Percentiles rank a stretch among this genome's conserved stretches.
Evolutionary conservation across 1,140 invertebrate genomes (phyloP).

Genomic region (Brachionus angularis): DNA sequence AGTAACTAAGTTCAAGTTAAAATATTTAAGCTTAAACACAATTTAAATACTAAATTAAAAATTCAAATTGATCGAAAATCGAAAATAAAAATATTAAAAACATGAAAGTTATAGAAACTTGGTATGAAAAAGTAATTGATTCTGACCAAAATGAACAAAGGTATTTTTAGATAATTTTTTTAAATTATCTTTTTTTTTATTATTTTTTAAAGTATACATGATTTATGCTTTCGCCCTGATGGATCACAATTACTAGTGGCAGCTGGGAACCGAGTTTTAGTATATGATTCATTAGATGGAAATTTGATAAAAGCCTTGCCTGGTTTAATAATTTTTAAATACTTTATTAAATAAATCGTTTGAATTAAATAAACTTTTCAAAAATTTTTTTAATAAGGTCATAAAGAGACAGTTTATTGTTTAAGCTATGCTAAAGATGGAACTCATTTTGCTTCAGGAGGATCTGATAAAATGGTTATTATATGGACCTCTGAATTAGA

Average conservation of each 20-base stretch:
- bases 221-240: slow-evolving; percentile 72
- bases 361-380: no score
- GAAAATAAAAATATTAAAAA: no score
- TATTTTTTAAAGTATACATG: slow-evolving; percentile 14
- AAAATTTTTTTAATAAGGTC: slow-evolving; percentile 59
- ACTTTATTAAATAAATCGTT: neutral
- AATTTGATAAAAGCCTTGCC: slow-evolving; percentile 82
- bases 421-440: slow-evolving; percentile 89
- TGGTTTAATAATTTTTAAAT: slow-evolving; percentile 54
- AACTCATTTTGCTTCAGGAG: slow-evolving; percentile 91
- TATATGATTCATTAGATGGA: slow-evolving; percentile 87
- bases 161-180: neutral
- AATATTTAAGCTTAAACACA: no score
- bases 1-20: no score
- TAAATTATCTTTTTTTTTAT: neutral
- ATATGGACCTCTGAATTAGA: slow-evolving; percentile 96
- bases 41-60: no score
- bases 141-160: slow-evolving; percentile 11
- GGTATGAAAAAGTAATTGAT: slow-evolving; percentile 29
- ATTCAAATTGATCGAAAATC: no score
- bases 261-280: slow-evolving; percentile 81
- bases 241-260: slow-evolving; percentile 87
- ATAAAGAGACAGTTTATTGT: slow-evolving; percentile 89
- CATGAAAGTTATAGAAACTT: no score
- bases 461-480: slow-evolving; percentile 93